A percentile compares a stretch with the other conserved stretches of the same genome.
Conservation (phyloP, 2,797 vertebrate species). For the Borostomias antarcticus region DNA sequence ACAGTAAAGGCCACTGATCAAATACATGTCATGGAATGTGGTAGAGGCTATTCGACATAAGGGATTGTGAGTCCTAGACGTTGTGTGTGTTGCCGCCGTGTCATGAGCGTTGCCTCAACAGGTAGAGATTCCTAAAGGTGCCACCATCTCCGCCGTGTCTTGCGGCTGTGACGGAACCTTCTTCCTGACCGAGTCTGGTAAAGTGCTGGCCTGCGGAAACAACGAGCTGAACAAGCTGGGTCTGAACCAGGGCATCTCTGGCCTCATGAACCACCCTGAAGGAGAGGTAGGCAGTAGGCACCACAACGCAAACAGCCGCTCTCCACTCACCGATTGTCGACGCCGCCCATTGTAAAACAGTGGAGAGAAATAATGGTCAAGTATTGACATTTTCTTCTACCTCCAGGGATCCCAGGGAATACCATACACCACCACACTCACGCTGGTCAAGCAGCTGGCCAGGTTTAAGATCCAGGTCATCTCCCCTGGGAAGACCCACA, state of each 20-base stretch:
- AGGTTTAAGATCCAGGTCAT: conserved; percentile 91
- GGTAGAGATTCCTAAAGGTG: conserved; percentile 92
- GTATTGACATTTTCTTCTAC: conserved; percentile 10
- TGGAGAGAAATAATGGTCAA: not conserved
- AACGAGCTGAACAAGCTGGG: conserved; percentile 98
- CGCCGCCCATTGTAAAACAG: not conserved
- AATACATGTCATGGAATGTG: too few relatives aligned
- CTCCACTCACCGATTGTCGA: not conserved
- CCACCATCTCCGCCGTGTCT: conserved; percentile 86
- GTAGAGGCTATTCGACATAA: not conserved
- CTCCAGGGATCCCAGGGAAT: conserved; percentile 87
- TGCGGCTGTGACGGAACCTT: conserved; percentile 95
- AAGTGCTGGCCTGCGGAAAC: conserved; percentile 95
- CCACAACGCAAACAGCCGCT: too few relatives aligned
- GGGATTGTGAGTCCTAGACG: not conserved
- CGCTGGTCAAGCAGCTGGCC: conserved; percentile 91
- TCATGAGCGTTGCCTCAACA: conserved; percentile 51
- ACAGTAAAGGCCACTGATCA: too few relatives aligned
- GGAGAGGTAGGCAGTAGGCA: too few relatives aligned
- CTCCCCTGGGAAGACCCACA: conserved; percentile 92
- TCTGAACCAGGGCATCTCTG: conserved; percentile 91
- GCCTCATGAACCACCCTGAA: conserved; percentile 90
- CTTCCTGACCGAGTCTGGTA: conserved; percentile 91
- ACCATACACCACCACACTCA: conserved; percentile 91
- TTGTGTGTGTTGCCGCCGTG: not conserved